Base-by-base conservation (phyloP, 2,888 invertebrate genomes). In the Rapana venosa region DNA sequence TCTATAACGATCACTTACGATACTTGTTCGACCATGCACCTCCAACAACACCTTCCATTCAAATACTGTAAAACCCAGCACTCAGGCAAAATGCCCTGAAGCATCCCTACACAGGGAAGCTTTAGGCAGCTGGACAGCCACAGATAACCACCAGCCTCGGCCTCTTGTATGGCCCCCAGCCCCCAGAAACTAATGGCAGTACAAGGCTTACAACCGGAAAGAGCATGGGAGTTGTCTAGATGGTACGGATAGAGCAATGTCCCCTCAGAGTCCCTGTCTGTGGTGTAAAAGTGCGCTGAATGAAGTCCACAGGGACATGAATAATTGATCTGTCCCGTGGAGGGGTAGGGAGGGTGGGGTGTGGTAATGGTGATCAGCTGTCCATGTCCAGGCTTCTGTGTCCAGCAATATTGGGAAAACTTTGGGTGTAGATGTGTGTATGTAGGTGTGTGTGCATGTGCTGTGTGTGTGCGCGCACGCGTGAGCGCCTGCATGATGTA, bases 291-390 rank as follows among this genome's bases (percentile, higher is more conserved):
- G 36, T 74, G 74, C 47, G 87, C 74, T 32, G 74, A 74, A 87
- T 74, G 87, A 87, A 87, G 74, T 87, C 87, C 87, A 47, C n/a
- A 1, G n/a, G 74, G 47, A n/a, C 74, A 87, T 87, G 87, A 87
- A 87, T 87, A 87, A 87, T 87, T 70, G 70, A 87, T 74, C 47
- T 61, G 70, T 86, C 2, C 70, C 4, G 47, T 47, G 47, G 47
- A 47, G 47, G 47, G 47, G 2, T n/a, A n/a, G 47, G 47, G 8
- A 8, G 47, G 47, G 47, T 47, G 47, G 47, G 47, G 47, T 2
- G 77, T 32, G 32, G 77, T 79, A 15, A 15, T 79, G 77, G 77
- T 32, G 35, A 79, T 32, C 13, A 30, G 32, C 47, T 47, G 47
- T 47, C 47, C 47, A 20, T 79, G 77, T 32, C 77, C 77, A 79